Percentiles rank a stretch among this genome's conserved stretches.
phyloP scores from a whole-genome alignment of 2,888 invertebrate species.

The Elegia similella region DNA sequence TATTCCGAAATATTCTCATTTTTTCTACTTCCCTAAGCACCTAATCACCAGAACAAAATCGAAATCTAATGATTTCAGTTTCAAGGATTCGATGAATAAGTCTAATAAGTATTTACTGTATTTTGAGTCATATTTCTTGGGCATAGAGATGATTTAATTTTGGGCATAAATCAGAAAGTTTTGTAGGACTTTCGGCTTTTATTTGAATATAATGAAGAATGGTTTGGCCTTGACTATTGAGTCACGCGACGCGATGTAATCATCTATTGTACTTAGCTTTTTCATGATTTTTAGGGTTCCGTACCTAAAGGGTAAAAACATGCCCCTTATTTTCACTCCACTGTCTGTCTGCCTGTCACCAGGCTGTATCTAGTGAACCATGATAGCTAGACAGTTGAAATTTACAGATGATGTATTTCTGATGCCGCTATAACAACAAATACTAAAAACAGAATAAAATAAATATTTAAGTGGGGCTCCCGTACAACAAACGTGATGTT shows the following conservation, averaged over 20 bases:
- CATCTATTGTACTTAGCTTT: not conserved
- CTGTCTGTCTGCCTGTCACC: no score
- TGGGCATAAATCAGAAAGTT: not conserved
- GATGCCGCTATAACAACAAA: no score
- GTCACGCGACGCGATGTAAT: constrained; percentile 36
- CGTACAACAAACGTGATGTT: no score
- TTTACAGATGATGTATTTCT: no score
- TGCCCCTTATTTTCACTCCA: no score
- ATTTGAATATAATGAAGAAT: constrained; percentile 13
- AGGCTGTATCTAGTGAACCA: no score
- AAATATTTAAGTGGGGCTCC: no score
- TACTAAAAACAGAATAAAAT: no score
- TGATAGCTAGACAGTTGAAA: no score
- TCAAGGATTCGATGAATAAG: not conserved
- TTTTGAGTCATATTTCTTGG: not conserved
- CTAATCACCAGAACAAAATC: not conserved
- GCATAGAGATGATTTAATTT: not conserved
- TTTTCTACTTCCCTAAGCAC: not conserved
- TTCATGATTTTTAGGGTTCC: not conserved
- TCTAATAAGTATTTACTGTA: not conserved
- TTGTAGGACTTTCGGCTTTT: constrained; percentile 24
- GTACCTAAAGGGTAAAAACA: no score
- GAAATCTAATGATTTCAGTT: not conserved
- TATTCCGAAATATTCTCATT: no score
- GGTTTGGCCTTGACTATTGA: constrained; percentile 28